Percentiles rank a stretch among this genome's conserved stretches.
Conservation (phyloP, 2,888 invertebrate species). For the Xestia c-nigrum region DNA sequence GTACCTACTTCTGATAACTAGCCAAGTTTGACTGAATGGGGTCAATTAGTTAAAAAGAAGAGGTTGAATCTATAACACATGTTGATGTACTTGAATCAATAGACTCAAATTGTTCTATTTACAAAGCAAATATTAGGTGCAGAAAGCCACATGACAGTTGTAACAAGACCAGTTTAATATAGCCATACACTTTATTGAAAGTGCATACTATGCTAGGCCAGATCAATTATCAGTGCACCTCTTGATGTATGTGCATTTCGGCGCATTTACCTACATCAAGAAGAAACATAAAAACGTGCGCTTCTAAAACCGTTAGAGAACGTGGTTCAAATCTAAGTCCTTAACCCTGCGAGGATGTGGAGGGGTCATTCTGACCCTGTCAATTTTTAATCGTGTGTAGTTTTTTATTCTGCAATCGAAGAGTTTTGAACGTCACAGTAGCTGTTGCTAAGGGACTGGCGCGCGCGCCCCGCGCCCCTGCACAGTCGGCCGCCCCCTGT, state of each 20-base stretch:
- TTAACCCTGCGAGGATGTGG: no score
- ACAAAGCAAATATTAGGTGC: slow-evolving; percentile 16
- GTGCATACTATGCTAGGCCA: neutral
- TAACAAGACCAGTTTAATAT: neutral
- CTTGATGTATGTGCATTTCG: neutral
- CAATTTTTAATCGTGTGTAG: no score
- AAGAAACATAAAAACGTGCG: neutral
- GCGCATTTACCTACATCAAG: slow-evolving; percentile 17
- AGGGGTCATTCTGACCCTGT: no score
- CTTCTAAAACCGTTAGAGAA: slow-evolving; percentile 15
- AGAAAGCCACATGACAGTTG: neutral
- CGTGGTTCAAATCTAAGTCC: slow-evolving; percentile 35
- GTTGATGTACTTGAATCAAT: slow-evolving; percentile 31
- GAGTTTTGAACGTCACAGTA: no score
- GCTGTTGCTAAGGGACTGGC: no score
- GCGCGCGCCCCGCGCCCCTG: no score
- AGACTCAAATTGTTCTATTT: slow-evolving; percentile 29
- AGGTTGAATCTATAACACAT: neutral
- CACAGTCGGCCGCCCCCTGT: no score
- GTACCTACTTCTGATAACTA: neutral
- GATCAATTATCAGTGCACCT: neutral
- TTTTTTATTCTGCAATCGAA: no score
- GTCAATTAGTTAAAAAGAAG: slow-evolving; percentile 30
- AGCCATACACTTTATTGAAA: neutral
- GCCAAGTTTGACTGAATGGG: slow-evolving; percentile 13